Base-by-base conservation (phyloP, 2,888 invertebrate species). In the Tineola bisselliella region DNA sequence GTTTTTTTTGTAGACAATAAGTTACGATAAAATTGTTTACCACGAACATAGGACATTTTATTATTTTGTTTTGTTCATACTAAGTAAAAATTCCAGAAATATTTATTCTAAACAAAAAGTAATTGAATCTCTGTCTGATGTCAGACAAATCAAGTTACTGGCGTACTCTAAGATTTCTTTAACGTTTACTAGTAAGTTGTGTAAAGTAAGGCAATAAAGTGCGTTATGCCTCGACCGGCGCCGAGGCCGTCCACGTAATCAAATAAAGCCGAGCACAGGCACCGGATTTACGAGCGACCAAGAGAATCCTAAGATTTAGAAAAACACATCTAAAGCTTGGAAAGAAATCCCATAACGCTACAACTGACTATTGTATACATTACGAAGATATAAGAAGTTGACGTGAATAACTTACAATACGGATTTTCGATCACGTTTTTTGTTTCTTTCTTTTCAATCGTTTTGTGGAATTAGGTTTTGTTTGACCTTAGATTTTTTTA, bases 201-300 rank as follows among this genome's bases (percentile, higher is more conserved):
- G 73, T 72, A 60, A 62, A 76, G 72, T 73, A 72, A 72, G 73
- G 75, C 71, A 69, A 76, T 79, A 79, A 79, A 79, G 68, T 65
- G 63, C 64, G 73, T 77, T 74, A 77, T 73, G 68, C 73, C 70
- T 67, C 65, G 68, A 62, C 71, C 70, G 72, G 30, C 56, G 30
- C 72, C 72, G 70, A 63, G 67, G 64, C 70, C 68, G 68, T 65
- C 68, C 70, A 67, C 69, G 69, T 77, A 77, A 79, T 79, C 76
- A 77, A 79, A 79, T 78, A 77, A 79, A 62, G 73, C 67, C 70
- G 64, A 67, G 68, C 72, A 73, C 70, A 74, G 68, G 67, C 70
- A 71, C 73, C 73, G 67, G 72, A 77, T 77, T 76, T 76, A 79
- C 76, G 74, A 72, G 67, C 67, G 63, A 67, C 72, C 68, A 68